Evolutionary conservation across 1,140 invertebrate genomes (phyloP).

Genomic region (Micrasema minimum): DNA sequence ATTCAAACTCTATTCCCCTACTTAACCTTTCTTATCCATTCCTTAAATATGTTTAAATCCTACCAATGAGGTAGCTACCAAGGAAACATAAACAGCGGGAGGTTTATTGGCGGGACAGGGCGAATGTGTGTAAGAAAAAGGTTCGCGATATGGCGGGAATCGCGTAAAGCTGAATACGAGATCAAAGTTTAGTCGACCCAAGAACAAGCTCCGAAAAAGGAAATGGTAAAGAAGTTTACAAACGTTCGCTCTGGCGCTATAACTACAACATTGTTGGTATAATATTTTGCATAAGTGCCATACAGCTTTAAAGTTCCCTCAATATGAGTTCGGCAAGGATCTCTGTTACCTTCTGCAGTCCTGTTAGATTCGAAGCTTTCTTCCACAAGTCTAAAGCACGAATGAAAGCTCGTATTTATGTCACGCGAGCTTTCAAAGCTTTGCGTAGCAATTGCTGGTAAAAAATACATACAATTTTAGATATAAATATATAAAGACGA

Average conservation of each 20-base stretch:
- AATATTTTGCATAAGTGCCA: too few relatives aligned
- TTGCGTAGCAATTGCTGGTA: too few relatives aligned
- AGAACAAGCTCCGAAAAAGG: slow-evolving; percentile 8
- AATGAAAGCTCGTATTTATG: slow-evolving; percentile 29
- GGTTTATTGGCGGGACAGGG: slow-evolving; percentile 10
- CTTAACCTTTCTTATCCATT: too few relatives aligned
- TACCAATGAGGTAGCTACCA: slow-evolving; percentile 1
- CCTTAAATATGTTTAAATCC: slow-evolving; percentile 6
- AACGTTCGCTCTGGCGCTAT: too few relatives aligned
- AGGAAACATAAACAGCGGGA: slow-evolving; percentile 4
- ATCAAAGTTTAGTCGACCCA: not conserved
- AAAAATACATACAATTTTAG: too few relatives aligned
- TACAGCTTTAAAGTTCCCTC: too few relatives aligned
- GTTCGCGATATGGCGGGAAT: slow-evolving; percentile 23
- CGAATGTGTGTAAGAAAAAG: not conserved
- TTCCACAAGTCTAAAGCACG: slow-evolving; percentile 26
- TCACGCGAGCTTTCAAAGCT: slow-evolving; percentile 16
- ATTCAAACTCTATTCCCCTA: too few relatives aligned
- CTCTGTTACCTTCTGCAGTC: slow-evolving; percentile 23
- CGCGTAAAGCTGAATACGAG: not conserved
- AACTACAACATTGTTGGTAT: too few relatives aligned
- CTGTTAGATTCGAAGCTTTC: slow-evolving; percentile 30
- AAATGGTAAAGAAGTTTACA: too few relatives aligned
- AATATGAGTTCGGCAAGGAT: not conserved
- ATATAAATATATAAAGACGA: too few relatives aligned